Evolutionary conservation across 2,113 vertebrate genomes (phyloP).

Genomic region (Hymenochirus boettgeri): DNA sequence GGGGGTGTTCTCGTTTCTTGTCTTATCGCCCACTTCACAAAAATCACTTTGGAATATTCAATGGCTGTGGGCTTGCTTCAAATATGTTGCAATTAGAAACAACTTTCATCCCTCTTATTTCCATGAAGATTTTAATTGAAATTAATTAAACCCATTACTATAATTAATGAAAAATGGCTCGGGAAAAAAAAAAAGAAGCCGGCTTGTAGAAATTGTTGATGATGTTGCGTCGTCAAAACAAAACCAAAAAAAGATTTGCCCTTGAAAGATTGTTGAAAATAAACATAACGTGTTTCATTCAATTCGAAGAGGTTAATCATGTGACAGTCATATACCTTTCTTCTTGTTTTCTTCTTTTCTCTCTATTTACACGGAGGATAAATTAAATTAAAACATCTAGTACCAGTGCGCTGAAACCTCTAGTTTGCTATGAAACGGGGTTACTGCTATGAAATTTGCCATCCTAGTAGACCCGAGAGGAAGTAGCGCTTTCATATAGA

Average conservation of each 20-base stretch:
- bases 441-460: no score
- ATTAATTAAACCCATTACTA: slow-evolving; percentile 38
- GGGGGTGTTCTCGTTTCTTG: not conserved
- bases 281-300: no score
- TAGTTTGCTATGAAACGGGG: no score
- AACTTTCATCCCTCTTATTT: slow-evolving; percentile 40
- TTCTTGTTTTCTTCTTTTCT: no score
- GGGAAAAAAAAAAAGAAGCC: slow-evolving; percentile 20
- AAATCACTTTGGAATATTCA: slow-evolving; percentile 10
- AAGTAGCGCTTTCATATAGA: no score
- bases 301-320: no score
- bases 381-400: no score
- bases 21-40: not conserved
- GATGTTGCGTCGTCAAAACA: not conserved
- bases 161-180: slow-evolving; percentile 36
- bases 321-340: no score
- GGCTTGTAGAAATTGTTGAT: not conserved
- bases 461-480: no score
- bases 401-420: no score
- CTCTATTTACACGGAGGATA: no score
- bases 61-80: slow-evolving; percentile 32
- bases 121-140: slow-evolving; percentile 41
- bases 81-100: slow-evolving; percentile 38
- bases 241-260: not conserved
- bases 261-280: slow-evolving; percentile 6